Base-by-base conservation (phyloP, 2,888 invertebrate species). In the Scaptomyza flava region DNA sequence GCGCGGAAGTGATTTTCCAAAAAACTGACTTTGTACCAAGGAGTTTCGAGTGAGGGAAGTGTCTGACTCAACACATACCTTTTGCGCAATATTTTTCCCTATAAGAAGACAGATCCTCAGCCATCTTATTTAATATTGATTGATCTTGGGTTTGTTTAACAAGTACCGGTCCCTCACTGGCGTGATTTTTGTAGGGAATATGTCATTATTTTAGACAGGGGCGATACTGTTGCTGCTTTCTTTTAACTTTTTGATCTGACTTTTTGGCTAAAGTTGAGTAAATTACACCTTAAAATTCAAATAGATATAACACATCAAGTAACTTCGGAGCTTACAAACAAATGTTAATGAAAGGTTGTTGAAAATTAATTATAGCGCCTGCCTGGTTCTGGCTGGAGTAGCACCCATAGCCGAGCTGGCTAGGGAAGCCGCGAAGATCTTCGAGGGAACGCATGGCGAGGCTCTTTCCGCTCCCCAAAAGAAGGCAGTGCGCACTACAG, bases 1-100 rank as follows among this genome's bases (percentile, higher is more conserved):
- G 77, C 82, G 73, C 85, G 85, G 85, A 87, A 87, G 87, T 85
- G 85, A 85, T 87, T 87, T 84, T 72, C 83, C 77, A 69, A 78
- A 81, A 71, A 61, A 65, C 61, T 70, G 72, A 77, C 74, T 77
- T 71, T 66, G 73, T 73, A 66, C 51, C 56, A 67, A 69, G 79
- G 61, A 73, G 73, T 64, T 67, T 66, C 51, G 36, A 66, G 70
- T 64, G 56, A 70, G 47, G 83, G 83, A 83, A 86, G 69, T 83
- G 61, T 75, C 72, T 72, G 69, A 70, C 79, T 78, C 78, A 76
- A 60, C 20, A 31, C n/a, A 54, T 60, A 67, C 60, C 63, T 77
- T 76, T 68, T 71, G 51, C 68, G 59, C 68, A 63, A 66, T 58
- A 34, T 36, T 20, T 23, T 54, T 31, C 33, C 59, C 51, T 47